A percentile compares a stretch with the other conserved stretches of the same genome.
These are phyloP conservation scores for Bombus balteatus DNA, from an alignment of 1,140 invertebrate species.

Conservation along the genomic window DNA sequence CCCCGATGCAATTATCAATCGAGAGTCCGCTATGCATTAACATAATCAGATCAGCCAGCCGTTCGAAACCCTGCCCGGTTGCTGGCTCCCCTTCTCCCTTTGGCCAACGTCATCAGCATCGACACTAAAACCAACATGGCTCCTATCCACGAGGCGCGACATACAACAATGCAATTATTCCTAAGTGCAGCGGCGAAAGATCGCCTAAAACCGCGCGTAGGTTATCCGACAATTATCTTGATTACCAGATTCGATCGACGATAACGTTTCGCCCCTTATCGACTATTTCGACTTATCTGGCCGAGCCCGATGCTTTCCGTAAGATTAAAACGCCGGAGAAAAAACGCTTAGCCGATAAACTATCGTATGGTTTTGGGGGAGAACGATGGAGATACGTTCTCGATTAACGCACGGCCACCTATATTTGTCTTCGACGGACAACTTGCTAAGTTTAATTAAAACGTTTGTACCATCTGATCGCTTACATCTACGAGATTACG, in stretches of 20 bases:
- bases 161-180: conserved; percentile 60
- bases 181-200: conserved; percentile 51
- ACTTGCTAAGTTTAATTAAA: conserved; percentile 18
- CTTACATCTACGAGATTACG: neutral
- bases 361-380: neutral
- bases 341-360: conserved; percentile 1
- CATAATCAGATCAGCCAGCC: conserved; percentile 74
- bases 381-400: neutral
- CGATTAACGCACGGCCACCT: neutral
- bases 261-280: conserved; percentile 21
- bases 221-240: conserved; percentile 57
- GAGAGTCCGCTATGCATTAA: conserved; percentile 74
- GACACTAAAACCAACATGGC: conserved; percentile 41
- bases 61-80: conserved; percentile 43
- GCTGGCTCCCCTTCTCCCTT: conserved; percentile 8
- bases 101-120: conserved; percentile 36
- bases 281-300: neutral
- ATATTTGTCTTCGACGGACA: neutral
- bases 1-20: conserved; percentile 77
- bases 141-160: conserved; percentile 19
- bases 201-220: conserved; percentile 39
- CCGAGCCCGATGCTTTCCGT: conserved; percentile 23
- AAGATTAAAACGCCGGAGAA: conserved; percentile 40
- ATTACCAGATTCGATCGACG: conserved; percentile 52
- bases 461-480: neutral